Evolutionary conservation across 64 coral and sea anemone species (phyloP).

Genomic region (Stichodactyla mertensii): DNA sequence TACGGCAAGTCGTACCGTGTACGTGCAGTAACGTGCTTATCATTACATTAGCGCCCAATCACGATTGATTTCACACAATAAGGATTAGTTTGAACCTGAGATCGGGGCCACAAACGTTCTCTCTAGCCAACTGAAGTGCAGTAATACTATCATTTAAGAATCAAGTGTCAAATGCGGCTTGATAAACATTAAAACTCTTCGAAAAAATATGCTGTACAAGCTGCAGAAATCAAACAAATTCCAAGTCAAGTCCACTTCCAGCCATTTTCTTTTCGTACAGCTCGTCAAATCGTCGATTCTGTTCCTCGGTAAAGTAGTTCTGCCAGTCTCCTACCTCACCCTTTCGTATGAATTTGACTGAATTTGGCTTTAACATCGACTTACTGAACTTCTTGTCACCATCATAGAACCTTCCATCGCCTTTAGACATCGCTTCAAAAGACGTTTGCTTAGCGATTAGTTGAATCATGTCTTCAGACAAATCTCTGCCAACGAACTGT

Average conservation of each 20-base stretch:
- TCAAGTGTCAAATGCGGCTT: too few relatives aligned
- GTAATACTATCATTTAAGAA: too few relatives aligned
- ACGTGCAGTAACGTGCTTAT: too few relatives aligned
- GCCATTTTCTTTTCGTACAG: constrained; percentile 28
- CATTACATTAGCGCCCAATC: too few relatives aligned
- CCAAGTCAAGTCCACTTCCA: background rate
- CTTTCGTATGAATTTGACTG: constrained; percentile 20
- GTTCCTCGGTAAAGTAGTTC: constrained; percentile 38
- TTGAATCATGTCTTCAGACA: constrained; percentile 21
- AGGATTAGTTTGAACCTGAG: too few relatives aligned
- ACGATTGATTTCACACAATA: too few relatives aligned
- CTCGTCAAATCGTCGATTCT: constrained; percentile 31
- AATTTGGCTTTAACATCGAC: background rate
- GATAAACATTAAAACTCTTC: too few relatives aligned
- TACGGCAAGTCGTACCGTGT: too few relatives aligned
- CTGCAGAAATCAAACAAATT: background rate
- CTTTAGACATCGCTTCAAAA: constrained; percentile 35
- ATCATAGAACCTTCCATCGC: constrained; percentile 9
- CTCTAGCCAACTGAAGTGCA: too few relatives aligned
- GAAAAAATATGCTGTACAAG: too few relatives aligned
- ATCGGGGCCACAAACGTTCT: too few relatives aligned
- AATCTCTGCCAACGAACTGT: constrained; percentile 30
- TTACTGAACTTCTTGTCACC: background rate
- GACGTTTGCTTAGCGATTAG: constrained; percentile 25
- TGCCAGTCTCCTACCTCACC: constrained; percentile 45